A percentile compares a stretch with the other conserved stretches of the same genome.
Evolutionary conservation across 92 coral and sea anemone species (phyloP).

Genomic region (Porites cylindrica): DNA sequence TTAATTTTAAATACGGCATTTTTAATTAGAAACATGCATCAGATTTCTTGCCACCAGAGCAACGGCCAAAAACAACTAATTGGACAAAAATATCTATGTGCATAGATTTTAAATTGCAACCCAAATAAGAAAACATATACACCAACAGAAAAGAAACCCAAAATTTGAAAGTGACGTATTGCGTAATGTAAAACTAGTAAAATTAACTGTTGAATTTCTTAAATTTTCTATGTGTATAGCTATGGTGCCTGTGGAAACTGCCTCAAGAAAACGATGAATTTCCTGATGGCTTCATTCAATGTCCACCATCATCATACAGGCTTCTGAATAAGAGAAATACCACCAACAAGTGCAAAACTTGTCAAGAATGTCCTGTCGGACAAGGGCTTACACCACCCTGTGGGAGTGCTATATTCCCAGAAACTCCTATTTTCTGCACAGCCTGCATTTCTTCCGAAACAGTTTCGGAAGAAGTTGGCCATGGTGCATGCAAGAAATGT

Average conservation of each 20-base stretch:
- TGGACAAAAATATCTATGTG: too few relatives aligned
- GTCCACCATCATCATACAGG: not conserved
- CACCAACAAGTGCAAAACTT: not conserved
- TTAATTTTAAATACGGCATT: too few relatives aligned
- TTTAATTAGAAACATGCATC: too few relatives aligned
- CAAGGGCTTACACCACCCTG: conserved; percentile 17
- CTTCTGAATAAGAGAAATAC: not conserved
- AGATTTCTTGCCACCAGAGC: too few relatives aligned
- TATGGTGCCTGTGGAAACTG: not conserved
- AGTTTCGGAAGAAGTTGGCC: not conserved
- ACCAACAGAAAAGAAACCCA: too few relatives aligned
- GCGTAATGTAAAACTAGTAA: too few relatives aligned
- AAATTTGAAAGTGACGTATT: too few relatives aligned
- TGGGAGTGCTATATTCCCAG: conserved; percentile 7
- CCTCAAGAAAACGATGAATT: not conserved
- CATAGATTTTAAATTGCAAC: too few relatives aligned
- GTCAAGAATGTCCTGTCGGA: conserved; percentile 11
- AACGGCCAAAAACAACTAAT: too few relatives aligned
- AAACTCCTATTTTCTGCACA: not conserved
- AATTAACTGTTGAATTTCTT: too few relatives aligned
- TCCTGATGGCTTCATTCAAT: not conserved
- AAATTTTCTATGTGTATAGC: not conserved
- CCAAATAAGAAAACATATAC: too few relatives aligned
- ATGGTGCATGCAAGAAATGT: conserved; percentile 2
- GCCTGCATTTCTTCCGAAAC: not conserved